phyloP scores from a whole-genome alignment of 2,888 invertebrate genomes.

The Aethes cnicana region DNA sequence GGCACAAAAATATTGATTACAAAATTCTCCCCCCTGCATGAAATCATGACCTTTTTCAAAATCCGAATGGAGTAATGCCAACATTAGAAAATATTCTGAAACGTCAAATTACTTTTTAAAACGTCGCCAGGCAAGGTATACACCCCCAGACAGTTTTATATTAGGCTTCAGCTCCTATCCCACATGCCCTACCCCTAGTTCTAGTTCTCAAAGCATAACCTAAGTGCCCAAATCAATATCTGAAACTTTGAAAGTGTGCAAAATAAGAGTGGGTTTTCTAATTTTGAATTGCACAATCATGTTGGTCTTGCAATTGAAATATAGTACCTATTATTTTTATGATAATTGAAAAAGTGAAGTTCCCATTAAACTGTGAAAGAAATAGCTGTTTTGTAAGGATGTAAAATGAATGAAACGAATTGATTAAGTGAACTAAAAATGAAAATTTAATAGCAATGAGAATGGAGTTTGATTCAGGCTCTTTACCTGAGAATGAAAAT shows the following conservation, averaged over 20 bases:
- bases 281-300: neutral
- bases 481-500: neutral
- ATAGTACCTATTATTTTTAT: neutral
- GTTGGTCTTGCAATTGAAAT: constrained; percentile 12
- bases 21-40: too few species aligned
- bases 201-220: neutral
- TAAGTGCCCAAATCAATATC: constrained; percentile 2
- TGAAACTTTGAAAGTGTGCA: neutral
- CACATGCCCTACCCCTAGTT: too few species aligned
- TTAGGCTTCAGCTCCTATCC: too few species aligned
- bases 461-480: neutral
- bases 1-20: constrained; percentile 6
- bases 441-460: neutral
- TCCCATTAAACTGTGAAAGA: neutral
- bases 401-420: constrained; percentile 4
- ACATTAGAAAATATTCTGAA: too few species aligned
- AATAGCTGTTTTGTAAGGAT: too few species aligned
- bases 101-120: constrained; percentile 2
- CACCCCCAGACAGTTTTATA: too few species aligned
- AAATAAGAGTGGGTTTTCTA: neutral
- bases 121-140: neutral
- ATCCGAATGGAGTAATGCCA: too few species aligned
- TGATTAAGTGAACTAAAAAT: neutral
- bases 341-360: neutral
- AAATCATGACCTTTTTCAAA: too few species aligned